These are phyloP conservation scores for Tetraneura akinire DNA, from an alignment of 1,140 invertebrate species.

Conservation along the genomic window DNA sequence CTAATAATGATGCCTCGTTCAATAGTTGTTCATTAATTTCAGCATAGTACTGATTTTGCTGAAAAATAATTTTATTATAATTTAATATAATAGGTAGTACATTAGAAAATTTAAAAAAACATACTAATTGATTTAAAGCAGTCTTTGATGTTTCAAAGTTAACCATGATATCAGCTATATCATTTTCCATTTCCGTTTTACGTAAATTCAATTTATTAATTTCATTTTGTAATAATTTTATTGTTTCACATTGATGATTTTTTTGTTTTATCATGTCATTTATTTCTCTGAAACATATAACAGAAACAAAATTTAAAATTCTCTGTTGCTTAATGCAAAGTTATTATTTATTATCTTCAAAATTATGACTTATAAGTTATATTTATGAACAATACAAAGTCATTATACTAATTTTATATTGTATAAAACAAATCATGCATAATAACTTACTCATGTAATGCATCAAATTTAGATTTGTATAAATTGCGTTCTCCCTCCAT, in stretches of 20 bases:
- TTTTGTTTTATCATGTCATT: slow-evolving; percentile 4
- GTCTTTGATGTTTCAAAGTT: not conserved
- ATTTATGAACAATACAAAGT: too few relatives aligned
- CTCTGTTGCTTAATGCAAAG: too few relatives aligned
- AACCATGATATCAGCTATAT: not conserved
- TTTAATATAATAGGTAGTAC: too few relatives aligned
- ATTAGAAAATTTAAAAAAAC: not conserved
- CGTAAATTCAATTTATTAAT: slow-evolving; percentile 15
- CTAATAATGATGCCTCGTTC: too few relatives aligned
- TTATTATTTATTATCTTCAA: too few relatives aligned
- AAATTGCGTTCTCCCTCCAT: slow-evolving; percentile 6
- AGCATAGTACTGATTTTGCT: not conserved
- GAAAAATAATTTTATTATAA: not conserved
- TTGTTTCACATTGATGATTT: slow-evolving; percentile 9
- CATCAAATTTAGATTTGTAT: slow-evolving; percentile 28
- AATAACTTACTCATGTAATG: slow-evolving; percentile 25
- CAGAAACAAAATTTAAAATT: too few relatives aligned
- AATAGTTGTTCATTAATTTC: not conserved
- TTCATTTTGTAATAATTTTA: slow-evolving; percentile 15
- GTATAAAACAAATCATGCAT: too few relatives aligned
- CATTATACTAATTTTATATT: too few relatives aligned
- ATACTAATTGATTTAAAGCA: not conserved
- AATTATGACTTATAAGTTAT: too few relatives aligned
- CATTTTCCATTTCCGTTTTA: not conserved
- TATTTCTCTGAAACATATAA: slow-evolving; percentile 13